Base-by-base conservation (phyloP, 1,140 invertebrate genomes). In the Hylaeus anthracinus region DNA sequence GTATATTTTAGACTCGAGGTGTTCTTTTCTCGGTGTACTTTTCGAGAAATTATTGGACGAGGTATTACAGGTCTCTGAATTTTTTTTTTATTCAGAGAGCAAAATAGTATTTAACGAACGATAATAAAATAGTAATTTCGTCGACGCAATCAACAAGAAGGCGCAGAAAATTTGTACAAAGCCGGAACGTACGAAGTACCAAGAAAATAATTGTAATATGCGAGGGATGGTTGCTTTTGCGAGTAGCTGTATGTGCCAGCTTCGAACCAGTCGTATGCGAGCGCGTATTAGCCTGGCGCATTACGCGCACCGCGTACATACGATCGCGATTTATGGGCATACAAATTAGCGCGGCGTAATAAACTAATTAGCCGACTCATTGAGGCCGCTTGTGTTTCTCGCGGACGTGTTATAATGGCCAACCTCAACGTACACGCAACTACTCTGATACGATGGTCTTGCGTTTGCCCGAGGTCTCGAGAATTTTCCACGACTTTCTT, bases 291-390 rank as follows among this genome's bases (percentile, higher is more conserved):
- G n/a, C 39, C 12, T 6, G 9, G 37, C 9, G 26, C 70, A 41
- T 73, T 75, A 75, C 79, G 41, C 43, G 58, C 26, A n/a, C 58
- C 56, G 26, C 61, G 63, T 69, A 72, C 41, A 39, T 65, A 41
- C 58, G 58, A 72, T 74, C 69, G 75, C 82, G 83, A 90, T 90
- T 91, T 90, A 88, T 80, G 82, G 67, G 72, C 75, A 88, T 89
- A 88, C 79, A 88, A 91, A 90, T 91, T 85, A 88, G 82, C 86
- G 45, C 82, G 80, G 82, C 83, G 87, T 85, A 90, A 91, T 90
- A 90, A 91, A 90, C 89, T 90, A 91, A 91, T 91, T 91, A 91
- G 90, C 84, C 85, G 83, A 88, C 73, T 89, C 89, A 89, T 89
- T 89, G 88, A 86, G 84, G 65, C 63, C 79, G 79, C 85, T 75